Conservation (phyloP, 2,888 invertebrate genomes). For the Silvanus unidentatus region DNA sequence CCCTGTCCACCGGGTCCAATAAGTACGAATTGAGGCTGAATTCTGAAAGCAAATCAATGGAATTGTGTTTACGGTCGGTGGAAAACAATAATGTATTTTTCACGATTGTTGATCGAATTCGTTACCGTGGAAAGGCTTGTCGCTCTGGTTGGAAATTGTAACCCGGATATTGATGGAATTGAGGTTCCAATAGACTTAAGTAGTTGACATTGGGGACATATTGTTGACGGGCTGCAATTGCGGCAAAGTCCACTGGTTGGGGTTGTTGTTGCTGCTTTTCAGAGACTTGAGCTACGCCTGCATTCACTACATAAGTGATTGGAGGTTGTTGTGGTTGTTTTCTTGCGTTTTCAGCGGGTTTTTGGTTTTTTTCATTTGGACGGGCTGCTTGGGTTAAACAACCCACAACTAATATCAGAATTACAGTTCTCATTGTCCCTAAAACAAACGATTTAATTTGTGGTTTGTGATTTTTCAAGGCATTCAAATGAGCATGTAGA, state of each 20-base stretch:
- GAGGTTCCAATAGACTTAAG: constrained; percentile 18
- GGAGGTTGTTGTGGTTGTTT: too few relatives aligned
- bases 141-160: constrained; percentile 15
- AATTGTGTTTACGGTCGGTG: constrained; percentile 5
- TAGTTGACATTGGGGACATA: constrained; percentile 1
- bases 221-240: background rate
- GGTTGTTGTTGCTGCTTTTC: constrained; percentile 5
- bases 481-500: too few relatives aligned
- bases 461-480: too few relatives aligned
- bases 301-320: too few relatives aligned
- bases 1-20: constrained; percentile 35
- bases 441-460: too few relatives aligned
- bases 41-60: constrained; percentile 20
- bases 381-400: too few relatives aligned
- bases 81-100: background rate
- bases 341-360: too few relatives aligned
- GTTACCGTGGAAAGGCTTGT: constrained; percentile 24
- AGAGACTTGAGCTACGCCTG: background rate
- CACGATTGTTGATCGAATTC: background rate
- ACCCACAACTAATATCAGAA: too few relatives aligned
- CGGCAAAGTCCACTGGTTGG: constrained; percentile 2
- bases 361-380: too few relatives aligned
- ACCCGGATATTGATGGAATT: constrained; percentile 15
- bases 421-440: too few relatives aligned
- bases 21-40: constrained; percentile 39